Base-by-base conservation (phyloP, 2,113 vertebrate genomes). In the Narcine bancroftii region DNA sequence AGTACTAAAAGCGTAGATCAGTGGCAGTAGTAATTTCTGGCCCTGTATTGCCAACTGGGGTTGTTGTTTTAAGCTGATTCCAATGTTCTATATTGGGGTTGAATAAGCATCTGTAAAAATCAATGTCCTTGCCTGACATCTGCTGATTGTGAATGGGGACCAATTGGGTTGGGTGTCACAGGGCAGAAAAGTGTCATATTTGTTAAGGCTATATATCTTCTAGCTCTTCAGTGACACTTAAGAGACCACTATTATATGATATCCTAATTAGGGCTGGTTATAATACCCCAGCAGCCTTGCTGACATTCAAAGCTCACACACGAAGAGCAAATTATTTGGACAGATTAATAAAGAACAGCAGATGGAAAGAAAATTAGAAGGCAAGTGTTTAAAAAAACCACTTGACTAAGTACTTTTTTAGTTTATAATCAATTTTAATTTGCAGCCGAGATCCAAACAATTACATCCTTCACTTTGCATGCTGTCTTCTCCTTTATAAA, bases 401-500 rank as follows among this genome's bases (percentile, higher is more conserved):
- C 26, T 81, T 50, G 45, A 33, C 2, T 77, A 39, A 50, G 77
- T 50, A 50, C 47, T 50, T 81, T 50, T n/a, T 29, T 50, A 45
- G 45, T 81, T 81, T 50, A 26, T 47, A 81, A 81, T 81, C 77
- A 81, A 50, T 81, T 50, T 81, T 81, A 81, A 50, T 81, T 81
- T 81, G 77, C 76, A 50, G 29, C 45, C 26, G 76, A 79, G 47
- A 1, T 79, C 76, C 45, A 50, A 47, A 50, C 26, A 26, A 79
- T 79, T 79, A 47, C 21, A 81, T 33, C 45, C 45, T 81, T 81
- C 24, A 29, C 77, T 47, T 81, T 10, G 33, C 33, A 33, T 53
- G 9, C 17, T 81, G 29, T 26, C 47, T 79, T 45, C 19, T 10
- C 72, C 72, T 10, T 39, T 33, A 81, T 50, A 79, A 47, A 79